Conservation (phyloP, 2,888 invertebrate genomes). For the Temnothorax rugatulus region DNA sequence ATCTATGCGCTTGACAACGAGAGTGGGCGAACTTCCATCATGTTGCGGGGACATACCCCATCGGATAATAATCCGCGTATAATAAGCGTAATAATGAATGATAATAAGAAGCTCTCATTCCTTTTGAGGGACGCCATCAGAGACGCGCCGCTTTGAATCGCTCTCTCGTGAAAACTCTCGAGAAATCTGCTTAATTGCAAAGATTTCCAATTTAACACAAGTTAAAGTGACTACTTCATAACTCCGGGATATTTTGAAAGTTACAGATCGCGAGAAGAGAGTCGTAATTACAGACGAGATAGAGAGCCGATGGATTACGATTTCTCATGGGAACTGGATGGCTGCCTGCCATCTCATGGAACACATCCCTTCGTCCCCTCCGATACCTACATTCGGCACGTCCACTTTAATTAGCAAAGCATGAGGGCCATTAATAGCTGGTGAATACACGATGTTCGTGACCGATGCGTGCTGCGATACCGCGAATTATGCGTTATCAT, state of each 20-base stretch:
- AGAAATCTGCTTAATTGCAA: constrained; percentile 26
- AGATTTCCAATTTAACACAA: constrained; percentile 6
- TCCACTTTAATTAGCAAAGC: constrained; percentile 40
- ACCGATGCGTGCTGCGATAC: constrained; percentile 28
- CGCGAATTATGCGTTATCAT: constrained; percentile 48
- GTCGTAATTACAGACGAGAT: constrained; percentile 8
- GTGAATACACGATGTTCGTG: constrained; percentile 16
- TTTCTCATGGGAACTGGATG: neutral
- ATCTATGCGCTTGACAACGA: neutral
- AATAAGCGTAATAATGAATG: constrained; percentile 9
- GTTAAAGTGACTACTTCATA: constrained; percentile 3
- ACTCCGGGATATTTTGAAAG: neutral
- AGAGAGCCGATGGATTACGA: neutral
- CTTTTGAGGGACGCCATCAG: too few species aligned
- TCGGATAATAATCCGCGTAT: constrained; percentile 22
- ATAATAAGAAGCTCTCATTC: neutral
- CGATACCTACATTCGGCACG: neutral
- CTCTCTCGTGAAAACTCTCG: neutral
- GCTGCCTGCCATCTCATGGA: neutral
- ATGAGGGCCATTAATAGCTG: constrained; percentile 35
- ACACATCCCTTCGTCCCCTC: neutral
- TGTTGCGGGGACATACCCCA: neutral
- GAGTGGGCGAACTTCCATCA: neutral
- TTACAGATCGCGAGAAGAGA: constrained; percentile 14
- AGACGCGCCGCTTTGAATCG: neutral